Evolutionary conservation across 2,113 vertebrate species (phyloP), one percentile per base, ranked within the genome.

Genomic region (Lanius collurio): DNA sequence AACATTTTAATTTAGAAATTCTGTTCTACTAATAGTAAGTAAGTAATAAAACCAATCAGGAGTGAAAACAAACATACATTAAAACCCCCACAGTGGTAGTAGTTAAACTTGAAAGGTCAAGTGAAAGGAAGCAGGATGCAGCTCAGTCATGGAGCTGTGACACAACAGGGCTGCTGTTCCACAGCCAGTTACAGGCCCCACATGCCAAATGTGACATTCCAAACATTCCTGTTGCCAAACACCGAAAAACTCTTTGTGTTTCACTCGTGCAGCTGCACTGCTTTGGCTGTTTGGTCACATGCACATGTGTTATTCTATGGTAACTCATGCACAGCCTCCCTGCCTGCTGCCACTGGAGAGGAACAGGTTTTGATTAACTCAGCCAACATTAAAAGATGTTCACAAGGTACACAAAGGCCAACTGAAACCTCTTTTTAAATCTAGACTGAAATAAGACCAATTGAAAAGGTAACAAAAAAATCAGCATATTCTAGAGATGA

Each of bases 161-260:
- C 2, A 53, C 49, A 42, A 31, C 37, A 1, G 2, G 1, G 19
- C 57, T 5, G 0, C 37, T 28, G 6, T 13, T 49, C 11, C 62
- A 60, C 44, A 71, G 59, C 16, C 71, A 37, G 26, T 67, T 17
- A 47, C 59, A 67, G 83, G 39, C 78, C 80, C 63, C 19, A 33
- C 60, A 24, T 5, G 41, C 14, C 56, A 62, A 56, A 22, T 21
- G 30, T 3, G 31, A 50, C 81, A 79, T 81, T 75, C 81, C 93
- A 85, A 79, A 71, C 62, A n/a, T 76, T 94, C 57, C 50, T 23
- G 85, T 52, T 31, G 24, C 75, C 94, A 93, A 76, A 93, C 85
- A 75, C 8, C 4, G 52, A 42, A 80, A 56, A 89, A 24, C 0
- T 83, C 59, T 7, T 53, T 63, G 50, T 68, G 42, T 82, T 87